Evolutionary conservation across 1,140 invertebrate genomes (phyloP).

Genomic region (Conus ventricosus): DNA sequence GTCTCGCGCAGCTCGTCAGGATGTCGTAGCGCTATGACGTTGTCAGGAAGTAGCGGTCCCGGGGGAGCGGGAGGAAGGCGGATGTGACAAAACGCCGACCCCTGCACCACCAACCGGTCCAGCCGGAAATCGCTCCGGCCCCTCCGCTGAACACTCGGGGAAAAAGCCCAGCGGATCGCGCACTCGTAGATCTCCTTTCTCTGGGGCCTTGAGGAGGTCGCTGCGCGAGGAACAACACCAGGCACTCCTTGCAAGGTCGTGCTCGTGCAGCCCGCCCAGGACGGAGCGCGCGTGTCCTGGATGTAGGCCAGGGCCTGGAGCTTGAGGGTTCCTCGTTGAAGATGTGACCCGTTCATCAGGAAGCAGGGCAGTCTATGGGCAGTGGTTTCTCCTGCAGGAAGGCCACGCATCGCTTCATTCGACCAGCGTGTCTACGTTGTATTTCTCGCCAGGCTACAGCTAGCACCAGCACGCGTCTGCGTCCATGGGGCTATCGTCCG

Average conservation of each 20-base stretch:
- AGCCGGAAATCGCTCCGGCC: conserved; percentile 37
- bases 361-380: conserved; percentile 84
- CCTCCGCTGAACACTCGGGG: conserved; percentile 49
- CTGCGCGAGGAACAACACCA: conserved; percentile 44
- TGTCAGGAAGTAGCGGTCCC: conserved; percentile 28
- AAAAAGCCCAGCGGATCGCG: conserved; percentile 50
- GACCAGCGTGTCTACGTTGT: conserved; percentile 85
- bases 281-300: conserved; percentile 46
- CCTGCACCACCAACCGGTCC: conserved; percentile 43
- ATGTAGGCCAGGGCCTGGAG: conserved; percentile 50
- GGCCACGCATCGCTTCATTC: conserved; percentile 87
- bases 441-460: conserved; percentile 89
- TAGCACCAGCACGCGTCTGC: conserved; percentile 88
- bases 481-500: conserved; percentile 75
- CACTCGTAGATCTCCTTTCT: conserved; percentile 49
- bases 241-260: conserved; percentile 45
- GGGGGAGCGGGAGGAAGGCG: conserved; percentile 43
- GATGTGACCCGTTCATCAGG: conserved; percentile 49
- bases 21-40: conserved; percentile 39
- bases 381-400: conserved; percentile 85
- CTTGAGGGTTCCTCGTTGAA: conserved; percentile 51
- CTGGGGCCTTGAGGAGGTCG: conserved; percentile 41
- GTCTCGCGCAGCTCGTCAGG: conserved; percentile 31
- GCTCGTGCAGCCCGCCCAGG: conserved; percentile 44
- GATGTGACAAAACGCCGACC: conserved; percentile 45